These are phyloP conservation scores for Crotalus horridus DNA, from an alignment of 2,113 vertebrate genomes.

Conservation along the genomic window DNA sequence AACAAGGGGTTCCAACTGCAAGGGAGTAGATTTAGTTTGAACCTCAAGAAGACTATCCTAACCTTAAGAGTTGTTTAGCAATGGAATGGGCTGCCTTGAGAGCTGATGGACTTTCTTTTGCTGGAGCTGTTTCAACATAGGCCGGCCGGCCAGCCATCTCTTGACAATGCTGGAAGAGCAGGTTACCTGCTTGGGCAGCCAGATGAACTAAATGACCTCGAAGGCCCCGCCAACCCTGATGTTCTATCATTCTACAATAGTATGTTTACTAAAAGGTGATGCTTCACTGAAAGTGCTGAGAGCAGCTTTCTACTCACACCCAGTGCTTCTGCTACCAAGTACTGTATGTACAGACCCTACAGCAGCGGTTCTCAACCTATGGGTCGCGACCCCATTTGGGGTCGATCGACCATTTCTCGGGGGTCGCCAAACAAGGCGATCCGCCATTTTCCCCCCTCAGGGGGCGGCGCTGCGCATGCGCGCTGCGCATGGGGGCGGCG, in stretches of 20 bases:
- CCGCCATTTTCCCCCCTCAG: too few species aligned
- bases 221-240: background rate
- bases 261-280: background rate
- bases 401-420: too few species aligned
- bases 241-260: background rate
- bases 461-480: too few species aligned
- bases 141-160: rapidly evolving
- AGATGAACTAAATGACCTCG: background rate
- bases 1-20: background rate
- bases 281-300: background rate
- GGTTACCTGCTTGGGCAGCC: background rate
- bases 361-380: too few species aligned
- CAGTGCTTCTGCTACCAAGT: background rate
- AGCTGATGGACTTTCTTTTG: background rate
- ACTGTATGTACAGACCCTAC: background rate
- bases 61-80: background rate
- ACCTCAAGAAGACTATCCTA: background rate
- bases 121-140: background rate
- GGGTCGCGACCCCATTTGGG: too few species aligned
- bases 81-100: background rate
- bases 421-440: too few species aligned
- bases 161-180: background rate
- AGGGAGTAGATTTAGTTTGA: background rate
- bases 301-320: background rate
- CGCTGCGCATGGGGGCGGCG: too few species aligned